A percentile compares a stretch with the other conserved stretches of the same genome.
phyloP scores from a whole-genome alignment of 2,888 invertebrate species.

The Andrena dorsata region DNA sequence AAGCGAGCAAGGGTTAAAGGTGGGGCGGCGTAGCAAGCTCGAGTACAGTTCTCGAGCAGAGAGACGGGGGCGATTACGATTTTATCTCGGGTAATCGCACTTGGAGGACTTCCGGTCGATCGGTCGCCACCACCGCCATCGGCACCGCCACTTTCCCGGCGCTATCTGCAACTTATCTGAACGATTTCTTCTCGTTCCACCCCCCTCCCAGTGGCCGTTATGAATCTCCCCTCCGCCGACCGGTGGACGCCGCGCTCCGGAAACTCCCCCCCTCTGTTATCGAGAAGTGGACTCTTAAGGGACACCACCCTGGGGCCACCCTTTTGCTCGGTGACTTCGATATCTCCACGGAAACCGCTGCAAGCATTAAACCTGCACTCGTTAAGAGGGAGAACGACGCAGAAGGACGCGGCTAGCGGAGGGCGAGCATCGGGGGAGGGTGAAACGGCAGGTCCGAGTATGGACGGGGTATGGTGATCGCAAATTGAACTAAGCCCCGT shows the following conservation, averaged over 20 bases:
- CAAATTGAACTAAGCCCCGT: conserved; percentile 76
- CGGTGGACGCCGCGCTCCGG: conserved; percentile 22
- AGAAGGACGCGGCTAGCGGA: conserved; percentile 18
- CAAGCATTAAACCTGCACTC: conserved; percentile 58
- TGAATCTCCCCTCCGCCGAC: conserved; percentile 27
- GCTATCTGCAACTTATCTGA: conserved; percentile 62
- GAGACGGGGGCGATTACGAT: conserved; percentile 32
- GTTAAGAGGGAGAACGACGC: conserved; percentile 50
- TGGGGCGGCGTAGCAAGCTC: conserved; percentile 9
- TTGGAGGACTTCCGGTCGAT: conserved; percentile 58
- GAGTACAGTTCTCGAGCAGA: conserved; percentile 34
- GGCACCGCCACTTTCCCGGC: conserved; percentile 18
- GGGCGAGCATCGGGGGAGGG: background rate
- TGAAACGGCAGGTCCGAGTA: background rate
- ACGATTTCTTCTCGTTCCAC: conserved; percentile 37
- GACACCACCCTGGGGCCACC: conserved; percentile 15
- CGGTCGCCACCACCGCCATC: conserved; percentile 18
- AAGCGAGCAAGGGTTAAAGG: conserved; percentile 10
- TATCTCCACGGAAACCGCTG: conserved; percentile 50
- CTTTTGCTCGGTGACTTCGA: conserved; percentile 43
- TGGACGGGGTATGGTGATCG: conserved; percentile 47
- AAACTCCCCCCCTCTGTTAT: conserved; percentile 49
- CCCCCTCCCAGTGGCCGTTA: conserved; percentile 17
- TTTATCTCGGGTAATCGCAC: conserved; percentile 60
- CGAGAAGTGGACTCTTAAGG: conserved; percentile 55